Conservation (phyloP, 1,140 invertebrate species). For the Apis florea region DNA sequence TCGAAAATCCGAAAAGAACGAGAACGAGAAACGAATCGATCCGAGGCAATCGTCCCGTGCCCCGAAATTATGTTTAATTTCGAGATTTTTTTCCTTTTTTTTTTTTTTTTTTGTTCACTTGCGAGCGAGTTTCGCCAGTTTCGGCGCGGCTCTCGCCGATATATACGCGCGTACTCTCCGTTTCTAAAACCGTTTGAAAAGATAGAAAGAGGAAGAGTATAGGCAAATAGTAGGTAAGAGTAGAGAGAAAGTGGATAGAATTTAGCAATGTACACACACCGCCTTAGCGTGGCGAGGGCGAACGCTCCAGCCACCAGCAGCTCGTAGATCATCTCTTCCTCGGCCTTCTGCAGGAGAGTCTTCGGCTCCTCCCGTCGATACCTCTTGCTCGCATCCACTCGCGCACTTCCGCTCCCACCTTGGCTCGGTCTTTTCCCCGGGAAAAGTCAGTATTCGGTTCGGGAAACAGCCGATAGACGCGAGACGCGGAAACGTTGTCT, state of each 20-base stretch:
- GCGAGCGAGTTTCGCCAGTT: too few species aligned
- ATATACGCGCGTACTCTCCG: too few species aligned
- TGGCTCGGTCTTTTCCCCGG: conserved; percentile 11
- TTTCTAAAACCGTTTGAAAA: background rate
- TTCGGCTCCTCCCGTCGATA: conserved; percentile 67
- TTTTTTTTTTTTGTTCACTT: too few species aligned
- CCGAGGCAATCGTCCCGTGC: background rate
- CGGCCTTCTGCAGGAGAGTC: conserved; percentile 71
- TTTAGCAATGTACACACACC: conserved; percentile 80
- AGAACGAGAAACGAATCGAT: background rate
- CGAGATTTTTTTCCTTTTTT: background rate
- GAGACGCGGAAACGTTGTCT: background rate
- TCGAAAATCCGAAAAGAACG: background rate
- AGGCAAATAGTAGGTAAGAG: background rate
- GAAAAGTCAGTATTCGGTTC: conserved; percentile 13
- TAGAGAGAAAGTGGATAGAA: conserved; percentile 66
- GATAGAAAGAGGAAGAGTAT: background rate
- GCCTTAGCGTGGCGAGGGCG: conserved; percentile 79
- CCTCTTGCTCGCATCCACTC: conserved; percentile 71
- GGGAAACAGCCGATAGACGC: conserved; percentile 3
- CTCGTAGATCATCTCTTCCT: conserved; percentile 79
- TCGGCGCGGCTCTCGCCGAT: background rate
- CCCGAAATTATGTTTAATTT: background rate
- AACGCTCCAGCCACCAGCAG: conserved; percentile 79
- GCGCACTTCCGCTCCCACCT: conserved; percentile 58